Conservation (phyloP, 2,888 invertebrate genomes). For the Oegoconia quadripuncta region DNA sequence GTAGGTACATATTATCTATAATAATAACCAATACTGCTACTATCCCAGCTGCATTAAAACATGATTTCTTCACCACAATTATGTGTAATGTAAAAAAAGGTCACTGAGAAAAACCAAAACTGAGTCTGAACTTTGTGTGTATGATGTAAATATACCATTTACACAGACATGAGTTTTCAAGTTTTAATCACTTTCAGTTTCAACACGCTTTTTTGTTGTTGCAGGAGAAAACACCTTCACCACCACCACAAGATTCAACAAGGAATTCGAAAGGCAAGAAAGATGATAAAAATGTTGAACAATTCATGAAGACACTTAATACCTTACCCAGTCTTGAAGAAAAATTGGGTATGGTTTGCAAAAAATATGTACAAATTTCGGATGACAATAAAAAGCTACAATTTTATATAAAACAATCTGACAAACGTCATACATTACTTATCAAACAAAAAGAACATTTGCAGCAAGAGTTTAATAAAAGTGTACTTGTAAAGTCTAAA, state of each 20-base stretch:
- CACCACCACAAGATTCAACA: background rate
- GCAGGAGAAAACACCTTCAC: conserved; percentile 39
- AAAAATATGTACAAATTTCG: conserved; percentile 87
- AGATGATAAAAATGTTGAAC: conserved; percentile 82
- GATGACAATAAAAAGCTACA: conserved; percentile 84
- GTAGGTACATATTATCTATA: too few relatives aligned
- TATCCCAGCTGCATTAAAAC: too few relatives aligned
- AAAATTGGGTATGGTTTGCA: conserved; percentile 83
- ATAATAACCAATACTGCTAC: too few relatives aligned
- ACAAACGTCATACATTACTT: conserved; percentile 79
- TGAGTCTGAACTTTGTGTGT: too few relatives aligned
- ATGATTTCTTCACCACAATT: too few relatives aligned
- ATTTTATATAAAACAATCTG: conserved; percentile 77
- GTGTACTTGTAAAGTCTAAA: conserved; percentile 88
- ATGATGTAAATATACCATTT: conserved; percentile 17
- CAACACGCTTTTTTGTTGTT: conserved; percentile 18
- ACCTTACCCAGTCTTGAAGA: conserved; percentile 81
- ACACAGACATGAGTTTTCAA: conserved; percentile 14
- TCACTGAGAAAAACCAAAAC: too few relatives aligned
- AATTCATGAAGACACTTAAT: conserved; percentile 82
- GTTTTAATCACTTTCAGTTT: background rate
- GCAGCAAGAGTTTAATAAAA: conserved; percentile 90
- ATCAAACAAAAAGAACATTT: conserved; percentile 89
- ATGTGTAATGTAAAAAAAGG: too few relatives aligned
- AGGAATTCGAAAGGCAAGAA: too few relatives aligned